Percentiles rank a stretch among this genome's conserved stretches.
phyloP scores from a whole-genome alignment of 92 coral and sea anemone genomes.

The Zoanthus sansibaricus region DNA sequence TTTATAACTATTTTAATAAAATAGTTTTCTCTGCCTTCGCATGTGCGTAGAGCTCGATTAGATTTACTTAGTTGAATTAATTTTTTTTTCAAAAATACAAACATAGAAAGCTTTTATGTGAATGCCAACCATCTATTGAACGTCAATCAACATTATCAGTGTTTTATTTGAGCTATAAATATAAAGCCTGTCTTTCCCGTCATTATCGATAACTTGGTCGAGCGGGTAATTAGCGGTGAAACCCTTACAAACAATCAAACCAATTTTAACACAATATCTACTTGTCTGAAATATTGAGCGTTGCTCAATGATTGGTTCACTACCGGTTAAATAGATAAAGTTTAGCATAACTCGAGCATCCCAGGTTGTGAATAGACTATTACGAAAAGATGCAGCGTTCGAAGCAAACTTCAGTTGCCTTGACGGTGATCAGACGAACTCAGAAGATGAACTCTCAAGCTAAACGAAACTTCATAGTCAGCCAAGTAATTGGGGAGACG shows the following conservation, averaged over 20 bases:
- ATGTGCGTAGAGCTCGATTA: constrained; percentile 8
- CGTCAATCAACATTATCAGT: constrained; percentile 83
- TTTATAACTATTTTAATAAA: background rate
- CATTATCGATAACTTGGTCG: constrained; percentile 77
- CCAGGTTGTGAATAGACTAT: constrained; percentile 81
- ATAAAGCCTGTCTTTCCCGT: constrained; percentile 61
- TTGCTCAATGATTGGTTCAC: constrained; percentile 69
- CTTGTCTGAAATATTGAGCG: constrained; percentile 77
- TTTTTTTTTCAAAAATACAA: constrained; percentile 43
- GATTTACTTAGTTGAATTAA: constrained; percentile 32
- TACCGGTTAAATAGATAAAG: constrained; percentile 79
- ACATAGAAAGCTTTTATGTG: constrained; percentile 11
- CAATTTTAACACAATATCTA: constrained; percentile 88
- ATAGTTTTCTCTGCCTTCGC: background rate
- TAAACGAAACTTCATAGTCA: background rate
- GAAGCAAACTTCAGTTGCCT: constrained; percentile 56
- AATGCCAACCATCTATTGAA: constrained; percentile 43
- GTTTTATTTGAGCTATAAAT: constrained; percentile 64
- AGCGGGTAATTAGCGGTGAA: constrained; percentile 82
- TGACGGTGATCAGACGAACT: constrained; percentile 52
- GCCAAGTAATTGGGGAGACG: constrained; percentile 9
- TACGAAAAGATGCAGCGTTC: constrained; percentile 68
- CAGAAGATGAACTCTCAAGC: constrained; percentile 39
- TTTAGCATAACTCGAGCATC: constrained; percentile 79
- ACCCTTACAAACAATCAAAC: constrained; percentile 80